Evolutionary conservation across 2,888 invertebrate species (phyloP), one percentile per base, ranked within the genome.

Genomic region (Arrhopalites spinosus): DNA sequence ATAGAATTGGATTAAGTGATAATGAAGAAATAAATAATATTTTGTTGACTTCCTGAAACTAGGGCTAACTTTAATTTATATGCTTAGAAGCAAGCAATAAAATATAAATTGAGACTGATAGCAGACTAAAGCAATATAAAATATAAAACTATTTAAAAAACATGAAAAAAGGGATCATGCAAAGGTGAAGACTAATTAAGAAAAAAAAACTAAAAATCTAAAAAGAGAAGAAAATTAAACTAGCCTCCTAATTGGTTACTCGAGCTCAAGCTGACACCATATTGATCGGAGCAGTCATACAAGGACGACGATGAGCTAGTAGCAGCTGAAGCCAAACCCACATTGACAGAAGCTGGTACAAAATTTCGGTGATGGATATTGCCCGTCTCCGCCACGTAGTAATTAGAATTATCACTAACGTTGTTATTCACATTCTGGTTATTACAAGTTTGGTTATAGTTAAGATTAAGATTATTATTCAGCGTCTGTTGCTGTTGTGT

Each of bases 201-300:
- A 64, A 25, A 20, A 36, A 43, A 43, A 64, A 30, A 17, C n/a
- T 17, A 64, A 64, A 15, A 61, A 23, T 23, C 7, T 13, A 67
- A 67, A 8, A 11, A 29, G 53, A 70, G 15, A 47, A 63, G 29
- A 73, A 45, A 64, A 72, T 66, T 75, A 74, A 67, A 80, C 80
- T 80, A 78, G 81, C 81, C 80, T 81, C 79, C 79, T 79, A 79
- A 78, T 66, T 78, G 81, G 79, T 81, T 79, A 81, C 78, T 78
- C 75, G 77, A 78, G 76, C 78, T 77, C 75, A 78, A 78, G 77
- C 78, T 78, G 74, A 59, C 67, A 45, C 53, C 74, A 59, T 69
- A 69, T 43, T 69, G 56, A 47, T 75, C 69, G 68, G 25, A 25
- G 68, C 45, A 68, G 68, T 74, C 74, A 56, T 59, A 72, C 45